phyloP scores from a whole-genome alignment of 2,113 vertebrate species.

The Martes martes region DNA sequence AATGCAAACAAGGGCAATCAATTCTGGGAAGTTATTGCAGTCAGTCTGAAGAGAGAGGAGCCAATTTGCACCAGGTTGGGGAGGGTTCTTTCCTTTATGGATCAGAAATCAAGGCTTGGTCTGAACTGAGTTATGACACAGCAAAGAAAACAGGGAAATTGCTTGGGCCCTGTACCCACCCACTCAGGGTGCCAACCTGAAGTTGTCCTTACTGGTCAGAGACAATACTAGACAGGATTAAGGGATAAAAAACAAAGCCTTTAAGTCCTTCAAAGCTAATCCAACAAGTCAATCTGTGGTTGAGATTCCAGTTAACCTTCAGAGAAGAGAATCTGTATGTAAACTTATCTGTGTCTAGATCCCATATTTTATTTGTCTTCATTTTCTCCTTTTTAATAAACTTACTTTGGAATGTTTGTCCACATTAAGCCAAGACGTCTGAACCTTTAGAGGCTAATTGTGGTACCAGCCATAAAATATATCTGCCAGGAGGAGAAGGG shows the following conservation, averaged over 20 bases:
- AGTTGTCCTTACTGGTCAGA: not conserved
- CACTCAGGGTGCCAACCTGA: not conserved
- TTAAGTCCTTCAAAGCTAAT: not conserved
- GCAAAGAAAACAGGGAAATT: not conserved
- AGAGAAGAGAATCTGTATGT: not conserved
- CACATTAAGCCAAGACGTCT: not conserved
- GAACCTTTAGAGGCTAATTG: not conserved
- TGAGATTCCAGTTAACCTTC: not conserved
- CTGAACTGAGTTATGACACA: not conserved
- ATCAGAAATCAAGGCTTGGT: not conserved
- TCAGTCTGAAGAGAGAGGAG: not conserved
- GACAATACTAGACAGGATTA: not conserved
- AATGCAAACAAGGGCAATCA: not conserved
- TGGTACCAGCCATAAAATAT: not conserved
- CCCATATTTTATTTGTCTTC: not conserved
- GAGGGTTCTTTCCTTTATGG: not conserved
- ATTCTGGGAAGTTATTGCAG: not conserved
- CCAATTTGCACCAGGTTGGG: not conserved
- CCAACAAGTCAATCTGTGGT: not conserved
- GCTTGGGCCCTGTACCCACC: not conserved
- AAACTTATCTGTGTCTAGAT: not conserved
- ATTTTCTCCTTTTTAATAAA: constrained; percentile 11
- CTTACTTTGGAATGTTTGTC: constrained; percentile 9
- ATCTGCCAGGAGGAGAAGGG: not conserved
- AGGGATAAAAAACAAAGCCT: not conserved